Evolutionary conservation across 2,797 vertebrate genomes (phyloP).

Genomic region (Channallabes apus): DNA sequence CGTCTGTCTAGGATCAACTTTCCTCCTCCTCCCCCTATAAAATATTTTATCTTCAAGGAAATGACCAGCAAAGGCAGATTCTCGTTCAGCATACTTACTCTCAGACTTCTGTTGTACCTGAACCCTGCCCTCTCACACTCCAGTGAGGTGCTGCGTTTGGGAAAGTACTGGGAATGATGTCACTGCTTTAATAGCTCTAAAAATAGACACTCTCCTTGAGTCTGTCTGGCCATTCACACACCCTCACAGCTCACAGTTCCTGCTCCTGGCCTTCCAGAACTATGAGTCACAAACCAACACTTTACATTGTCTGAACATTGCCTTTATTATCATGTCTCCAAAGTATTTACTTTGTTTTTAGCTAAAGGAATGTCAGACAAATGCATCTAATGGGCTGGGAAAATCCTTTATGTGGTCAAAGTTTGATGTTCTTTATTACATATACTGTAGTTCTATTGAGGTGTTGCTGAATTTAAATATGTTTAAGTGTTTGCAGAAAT

Average conservation of each 20-base stretch:
- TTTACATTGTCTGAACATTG: slow-evolving; percentile 12
- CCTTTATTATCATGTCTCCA: neutral
- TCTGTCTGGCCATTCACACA: slow-evolving; percentile 43
- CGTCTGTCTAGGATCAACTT: slow-evolving; percentile 24
- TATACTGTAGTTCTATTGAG: neutral
- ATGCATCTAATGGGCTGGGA: neutral
- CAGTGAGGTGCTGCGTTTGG: slow-evolving; percentile 46
- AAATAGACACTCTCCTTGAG: slow-evolving; percentile 55
- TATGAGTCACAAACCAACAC: slow-evolving; percentile 48
- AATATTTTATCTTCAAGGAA: neutral
- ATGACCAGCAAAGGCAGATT: slow-evolving; percentile 1
- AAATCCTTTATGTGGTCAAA: neutral
- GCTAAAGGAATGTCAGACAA: neutral
- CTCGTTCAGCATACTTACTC: slow-evolving; percentile 2
- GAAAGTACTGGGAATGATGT: slow-evolving; percentile 56
- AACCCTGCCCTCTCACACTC: slow-evolving; percentile 49
- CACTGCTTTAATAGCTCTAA: slow-evolving; percentile 60
- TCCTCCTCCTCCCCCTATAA: neutral
- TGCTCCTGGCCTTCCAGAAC: slow-evolving; percentile 52
- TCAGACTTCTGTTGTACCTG: slow-evolving; percentile 20
- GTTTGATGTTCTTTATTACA: neutral
- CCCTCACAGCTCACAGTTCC: slow-evolving; percentile 28
- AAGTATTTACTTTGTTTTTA: neutral
- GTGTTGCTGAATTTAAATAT: neutral
- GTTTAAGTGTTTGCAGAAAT: neutral